Conservation (phyloP, 2,797 vertebrate genomes). For the Hippoglossus hippoglossus region DNA sequence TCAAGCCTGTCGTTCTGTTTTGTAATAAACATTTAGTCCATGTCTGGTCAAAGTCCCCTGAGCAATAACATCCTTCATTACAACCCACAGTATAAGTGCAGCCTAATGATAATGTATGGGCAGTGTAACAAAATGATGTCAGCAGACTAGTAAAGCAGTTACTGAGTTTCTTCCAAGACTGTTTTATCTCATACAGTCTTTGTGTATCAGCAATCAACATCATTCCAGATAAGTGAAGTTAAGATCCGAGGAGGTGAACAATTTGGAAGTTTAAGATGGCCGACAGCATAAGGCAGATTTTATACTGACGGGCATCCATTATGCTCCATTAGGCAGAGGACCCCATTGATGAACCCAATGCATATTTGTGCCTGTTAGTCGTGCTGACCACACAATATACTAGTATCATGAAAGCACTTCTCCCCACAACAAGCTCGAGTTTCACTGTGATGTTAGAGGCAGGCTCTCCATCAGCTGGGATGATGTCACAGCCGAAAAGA, state of each 20-base stretch:
- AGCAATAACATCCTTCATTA: neutral
- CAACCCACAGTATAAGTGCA: neutral
- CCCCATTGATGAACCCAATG: slow-evolving; percentile 43
- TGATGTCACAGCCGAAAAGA: slow-evolving; percentile 15
- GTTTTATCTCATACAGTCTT: slow-evolving; percentile 35
- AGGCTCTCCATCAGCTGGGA: slow-evolving; percentile 35
- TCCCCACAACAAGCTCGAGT: slow-evolving; percentile 54
- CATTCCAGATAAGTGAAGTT: slow-evolving; percentile 34
- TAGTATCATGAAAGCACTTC: slow-evolving; percentile 35
- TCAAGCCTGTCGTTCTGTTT: slow-evolving; percentile 3
- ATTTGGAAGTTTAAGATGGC: slow-evolving; percentile 46
- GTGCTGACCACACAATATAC: slow-evolving; percentile 63
- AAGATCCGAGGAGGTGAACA: slow-evolving; percentile 37
- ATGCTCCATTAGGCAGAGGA: slow-evolving; percentile 71
- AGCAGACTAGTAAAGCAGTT: slow-evolving; percentile 10
- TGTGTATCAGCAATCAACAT: slow-evolving; percentile 33
- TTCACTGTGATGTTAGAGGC: slow-evolving; percentile 33
- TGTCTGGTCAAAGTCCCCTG: slow-evolving; percentile 22
- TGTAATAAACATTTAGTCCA: slow-evolving; percentile 6
- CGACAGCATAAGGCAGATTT: slow-evolving; percentile 52
- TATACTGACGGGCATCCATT: slow-evolving; percentile 67
- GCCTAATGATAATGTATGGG: slow-evolving; percentile 17
- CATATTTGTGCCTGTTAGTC: slow-evolving; percentile 65
- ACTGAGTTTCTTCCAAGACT: slow-evolving; percentile 6
- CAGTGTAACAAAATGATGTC: slow-evolving; percentile 1